Evolutionary conservation across 2,888 invertebrate species (phyloP).

Genomic region (Emmelina monodactyla): DNA sequence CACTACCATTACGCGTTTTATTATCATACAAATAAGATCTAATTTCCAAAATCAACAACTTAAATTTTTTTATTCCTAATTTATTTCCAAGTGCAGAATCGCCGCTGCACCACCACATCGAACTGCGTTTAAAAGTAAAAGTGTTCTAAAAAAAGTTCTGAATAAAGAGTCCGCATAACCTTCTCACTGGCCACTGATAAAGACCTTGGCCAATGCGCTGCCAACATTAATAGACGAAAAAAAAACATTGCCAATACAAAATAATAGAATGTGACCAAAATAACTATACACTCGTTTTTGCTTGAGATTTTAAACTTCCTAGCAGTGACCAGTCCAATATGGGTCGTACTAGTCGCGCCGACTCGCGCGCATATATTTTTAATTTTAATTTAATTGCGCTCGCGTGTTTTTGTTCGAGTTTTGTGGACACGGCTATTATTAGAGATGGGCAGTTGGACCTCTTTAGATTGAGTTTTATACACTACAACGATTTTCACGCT

Average conservation of each 20-base stretch:
- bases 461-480: constrained; percentile 60
- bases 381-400: not conserved
- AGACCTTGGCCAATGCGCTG: not conserved
- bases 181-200: not conserved
- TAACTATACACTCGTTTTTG: not conserved
- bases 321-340: not conserved
- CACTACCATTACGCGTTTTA: too few species aligned
- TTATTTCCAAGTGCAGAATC: too few species aligned
- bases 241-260: not conserved
- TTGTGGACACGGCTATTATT: constrained; percentile 13
- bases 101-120: too few species aligned
- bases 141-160: too few species aligned
- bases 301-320: not conserved
- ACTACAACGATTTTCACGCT: constrained; percentile 64
- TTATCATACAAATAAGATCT: too few species aligned
- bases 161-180: constrained; percentile 17
- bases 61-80: too few species aligned
- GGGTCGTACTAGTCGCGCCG: constrained; percentile 9
- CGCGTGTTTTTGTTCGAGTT: constrained; percentile 16
- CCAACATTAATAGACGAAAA: not conserved
- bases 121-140: too few species aligned
- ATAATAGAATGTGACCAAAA: not conserved
- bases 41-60: too few species aligned
- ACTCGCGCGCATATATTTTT: constrained; percentile 16
- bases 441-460: constrained; percentile 20